These are phyloP conservation scores for Pogona vitticeps DNA, from an alignment of 2,113 vertebrate genomes.

Conservation along the genomic window DNA sequence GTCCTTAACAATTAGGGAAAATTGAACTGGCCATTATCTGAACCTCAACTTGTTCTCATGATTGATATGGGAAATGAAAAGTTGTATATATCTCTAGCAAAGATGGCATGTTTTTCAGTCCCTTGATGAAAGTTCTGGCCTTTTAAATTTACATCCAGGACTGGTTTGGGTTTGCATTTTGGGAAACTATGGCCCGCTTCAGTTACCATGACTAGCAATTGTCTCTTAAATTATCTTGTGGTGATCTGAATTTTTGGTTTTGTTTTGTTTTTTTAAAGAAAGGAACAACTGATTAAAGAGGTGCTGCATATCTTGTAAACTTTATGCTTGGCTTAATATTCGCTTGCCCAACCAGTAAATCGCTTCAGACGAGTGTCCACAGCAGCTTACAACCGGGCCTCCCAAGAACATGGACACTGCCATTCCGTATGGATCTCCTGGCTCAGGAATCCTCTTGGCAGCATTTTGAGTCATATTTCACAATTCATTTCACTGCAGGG, in stretches of 20 bases:
- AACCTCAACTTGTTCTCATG: conserved; percentile 89
- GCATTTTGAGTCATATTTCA: background rate
- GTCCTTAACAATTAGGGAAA: conserved; percentile 88
- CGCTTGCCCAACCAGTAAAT: background rate
- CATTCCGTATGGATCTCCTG: background rate
- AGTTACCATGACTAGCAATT: conserved; percentile 20
- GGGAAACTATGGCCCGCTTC: conserved; percentile 51
- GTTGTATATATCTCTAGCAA: conserved; percentile 76
- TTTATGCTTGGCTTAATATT: background rate
- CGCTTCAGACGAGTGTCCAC: background rate
- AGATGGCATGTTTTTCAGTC: conserved; percentile 40
- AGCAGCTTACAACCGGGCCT: background rate
- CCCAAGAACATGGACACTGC: background rate
- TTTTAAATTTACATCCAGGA: conserved; percentile 45
- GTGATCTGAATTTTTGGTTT: conserved; percentile 4
- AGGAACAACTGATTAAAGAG: conserved; percentile 9
- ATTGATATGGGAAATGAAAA: conserved; percentile 98
- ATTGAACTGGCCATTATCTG: conserved; percentile 90
- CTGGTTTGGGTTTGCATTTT: background rate
- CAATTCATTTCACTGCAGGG: background rate
- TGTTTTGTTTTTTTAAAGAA: too few species aligned
- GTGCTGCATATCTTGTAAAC: background rate
- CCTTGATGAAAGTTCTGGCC: conserved; percentile 51
- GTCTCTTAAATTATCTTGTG: conserved; percentile 21
- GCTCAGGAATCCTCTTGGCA: background rate